phyloP scores from a whole-genome alignment of 2,888 invertebrate genomes.

The Cephus runcator region DNA sequence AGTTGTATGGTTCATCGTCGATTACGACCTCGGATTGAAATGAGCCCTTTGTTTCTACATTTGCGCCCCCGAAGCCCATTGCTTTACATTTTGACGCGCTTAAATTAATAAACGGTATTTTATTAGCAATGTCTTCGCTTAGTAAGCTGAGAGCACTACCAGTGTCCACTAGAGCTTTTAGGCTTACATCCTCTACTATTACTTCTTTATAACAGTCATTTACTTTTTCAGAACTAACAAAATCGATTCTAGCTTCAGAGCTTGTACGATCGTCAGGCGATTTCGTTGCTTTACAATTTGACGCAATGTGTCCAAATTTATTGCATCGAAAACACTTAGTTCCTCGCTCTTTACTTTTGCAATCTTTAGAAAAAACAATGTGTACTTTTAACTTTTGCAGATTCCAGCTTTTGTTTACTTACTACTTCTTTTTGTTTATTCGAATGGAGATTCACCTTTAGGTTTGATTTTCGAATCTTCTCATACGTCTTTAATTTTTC shows the following conservation, averaged over 20 bases:
- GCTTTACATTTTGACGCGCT: neutral
- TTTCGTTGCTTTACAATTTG: neutral
- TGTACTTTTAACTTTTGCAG: neutral
- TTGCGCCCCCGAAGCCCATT: constrained; percentile 7
- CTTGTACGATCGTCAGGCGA: too few relatives aligned
- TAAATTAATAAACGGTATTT: neutral
- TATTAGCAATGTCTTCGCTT: neutral
- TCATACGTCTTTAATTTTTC: neutral
- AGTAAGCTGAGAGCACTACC: too few relatives aligned
- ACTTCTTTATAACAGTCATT: too few relatives aligned
- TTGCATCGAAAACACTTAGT: constrained; percentile 47
- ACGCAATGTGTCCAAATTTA: constrained; percentile 39
- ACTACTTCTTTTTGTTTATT: neutral
- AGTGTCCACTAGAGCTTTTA: too few relatives aligned
- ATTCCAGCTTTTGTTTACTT: neutral
- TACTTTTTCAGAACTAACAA: too few relatives aligned
- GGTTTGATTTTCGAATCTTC: neutral
- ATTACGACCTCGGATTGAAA: neutral
- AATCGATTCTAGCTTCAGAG: constrained; percentile 8
- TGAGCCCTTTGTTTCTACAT: constrained; percentile 1
- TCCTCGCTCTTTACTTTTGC: constrained; percentile 21
- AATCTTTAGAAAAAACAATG: constrained; percentile 11
- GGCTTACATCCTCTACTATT: too few relatives aligned
- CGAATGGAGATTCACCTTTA: neutral
- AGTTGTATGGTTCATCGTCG: too few relatives aligned